Conservation (phyloP, 2,888 invertebrate species). For the Cancer borealis region DNA sequence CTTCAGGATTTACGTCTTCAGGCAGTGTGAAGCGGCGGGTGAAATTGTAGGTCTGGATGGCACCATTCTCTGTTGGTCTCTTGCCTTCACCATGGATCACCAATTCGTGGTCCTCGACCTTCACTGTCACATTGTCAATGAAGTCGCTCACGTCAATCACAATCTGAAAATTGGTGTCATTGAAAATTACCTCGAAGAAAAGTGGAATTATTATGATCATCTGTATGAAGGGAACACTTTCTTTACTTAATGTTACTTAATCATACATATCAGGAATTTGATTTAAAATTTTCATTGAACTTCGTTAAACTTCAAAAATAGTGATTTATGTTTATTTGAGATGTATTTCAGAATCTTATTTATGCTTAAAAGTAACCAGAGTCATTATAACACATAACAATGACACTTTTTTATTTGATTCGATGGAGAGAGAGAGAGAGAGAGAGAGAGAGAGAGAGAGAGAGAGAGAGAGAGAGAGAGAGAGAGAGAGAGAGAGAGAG, state of each 20-base stretch:
- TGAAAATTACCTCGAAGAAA: not conserved
- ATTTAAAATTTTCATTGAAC: not conserved
- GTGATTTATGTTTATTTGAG: not conserved
- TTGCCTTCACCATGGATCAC: not conserved
- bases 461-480: constrained; percentile 49
- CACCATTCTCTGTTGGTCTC: constrained; percentile 16
- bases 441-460: constrained; percentile 26
- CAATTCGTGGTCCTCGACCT: constrained; percentile 17
- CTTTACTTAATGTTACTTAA: not conserved
- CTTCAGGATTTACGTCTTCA: not conserved
- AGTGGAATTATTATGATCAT: not conserved
- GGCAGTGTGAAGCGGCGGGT: not conserved
- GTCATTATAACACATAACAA: not conserved
- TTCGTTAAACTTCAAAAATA: not conserved
- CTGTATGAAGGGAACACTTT: not conserved
- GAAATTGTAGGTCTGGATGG: constrained; percentile 21
- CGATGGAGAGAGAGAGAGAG: not conserved
- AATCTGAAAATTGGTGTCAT: not conserved
- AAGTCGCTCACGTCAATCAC: constrained; percentile 50
- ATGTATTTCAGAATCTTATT: not conserved
- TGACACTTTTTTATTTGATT: too few relatives aligned
- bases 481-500: constrained; percentile 45
- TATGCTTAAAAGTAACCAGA: not conserved
- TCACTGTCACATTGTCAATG: constrained; percentile 34
- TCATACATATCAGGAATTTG: not conserved